Conservation (phyloP, 2,113 vertebrate species). For the Narcine bancroftii region DNA sequence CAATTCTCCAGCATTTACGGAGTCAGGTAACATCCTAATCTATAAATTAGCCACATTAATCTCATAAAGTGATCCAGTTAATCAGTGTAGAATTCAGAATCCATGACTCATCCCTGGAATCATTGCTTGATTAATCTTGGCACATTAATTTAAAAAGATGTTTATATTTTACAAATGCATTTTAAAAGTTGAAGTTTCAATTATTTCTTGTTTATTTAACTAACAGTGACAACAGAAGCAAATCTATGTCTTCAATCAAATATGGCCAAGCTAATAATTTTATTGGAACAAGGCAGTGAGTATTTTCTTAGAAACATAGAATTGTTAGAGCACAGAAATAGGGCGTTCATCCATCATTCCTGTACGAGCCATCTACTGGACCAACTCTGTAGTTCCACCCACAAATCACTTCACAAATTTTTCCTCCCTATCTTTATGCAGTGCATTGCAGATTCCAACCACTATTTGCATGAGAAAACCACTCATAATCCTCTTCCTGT, state of each 20-base stretch:
- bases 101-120: background rate
- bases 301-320: too few species aligned
- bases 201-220: background rate
- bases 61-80: background rate
- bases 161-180: background rate
- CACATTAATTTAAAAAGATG: background rate
- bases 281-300: background rate
- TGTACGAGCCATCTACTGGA: too few species aligned
- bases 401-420: too few species aligned
- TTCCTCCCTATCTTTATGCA: too few species aligned
- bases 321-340: too few species aligned
- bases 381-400: too few species aligned
- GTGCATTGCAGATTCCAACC: too few species aligned
- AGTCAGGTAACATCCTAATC: background rate
- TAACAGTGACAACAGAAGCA: background rate
- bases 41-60: slow-evolving; percentile 7
- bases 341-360: too few species aligned
- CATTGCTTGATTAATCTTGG: background rate
- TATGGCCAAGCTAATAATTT: background rate
- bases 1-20: background rate
- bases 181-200: background rate
- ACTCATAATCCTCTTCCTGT: too few species aligned
- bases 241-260: background rate
- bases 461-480: too few species aligned
- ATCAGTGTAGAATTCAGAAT: background rate